A percentile compares a stretch with the other conserved stretches of the same genome.
Conservation (phyloP, 2,113 vertebrate species). For the Cololabis saira region DNA sequence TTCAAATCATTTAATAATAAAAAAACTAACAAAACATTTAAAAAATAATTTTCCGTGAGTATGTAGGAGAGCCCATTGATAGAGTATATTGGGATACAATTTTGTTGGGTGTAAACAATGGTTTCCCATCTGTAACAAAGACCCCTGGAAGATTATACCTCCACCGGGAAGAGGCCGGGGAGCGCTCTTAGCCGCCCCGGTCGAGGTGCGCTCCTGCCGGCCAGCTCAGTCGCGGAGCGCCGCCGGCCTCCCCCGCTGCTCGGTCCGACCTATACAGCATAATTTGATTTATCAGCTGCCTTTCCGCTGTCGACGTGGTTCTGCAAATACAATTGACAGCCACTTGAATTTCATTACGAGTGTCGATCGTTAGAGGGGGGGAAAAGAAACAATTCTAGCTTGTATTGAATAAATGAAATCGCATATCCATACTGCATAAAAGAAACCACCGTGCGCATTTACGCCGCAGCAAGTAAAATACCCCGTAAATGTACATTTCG, state of each 20-base stretch:
- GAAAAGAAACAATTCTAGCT: not conserved
- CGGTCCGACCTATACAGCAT: conserved; percentile 23
- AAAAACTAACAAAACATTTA: not conserved
- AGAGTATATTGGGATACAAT: not conserved
- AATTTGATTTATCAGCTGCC: conserved; percentile 46
- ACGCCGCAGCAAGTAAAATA: not conserved
- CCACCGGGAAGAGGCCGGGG: not conserved
- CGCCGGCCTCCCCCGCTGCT: conserved; percentile 37
- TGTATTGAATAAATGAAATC: not conserved
- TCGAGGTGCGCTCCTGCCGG: conserved; percentile 63
- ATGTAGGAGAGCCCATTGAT: not conserved
- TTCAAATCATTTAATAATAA: not conserved
- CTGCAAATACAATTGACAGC: conserved; percentile 30
- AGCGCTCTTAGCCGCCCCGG: conserved; percentile 36
- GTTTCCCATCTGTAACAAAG: too few relatives aligned
- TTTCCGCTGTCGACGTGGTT: conserved; percentile 22
- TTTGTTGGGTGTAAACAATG: not conserved
- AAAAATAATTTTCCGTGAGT: not conserved
- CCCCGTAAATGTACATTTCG: not conserved
- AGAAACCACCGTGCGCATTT: not conserved
- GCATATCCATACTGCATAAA: conserved; percentile 2
- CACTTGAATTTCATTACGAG: conserved; percentile 33
- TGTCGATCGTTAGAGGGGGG: conserved; percentile 28
- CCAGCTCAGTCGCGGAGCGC: conserved; percentile 43
- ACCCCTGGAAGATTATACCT: not conserved